Evolutionary conservation across 2,888 invertebrate species (phyloP).

Genomic region (Spialia ferax): DNA sequence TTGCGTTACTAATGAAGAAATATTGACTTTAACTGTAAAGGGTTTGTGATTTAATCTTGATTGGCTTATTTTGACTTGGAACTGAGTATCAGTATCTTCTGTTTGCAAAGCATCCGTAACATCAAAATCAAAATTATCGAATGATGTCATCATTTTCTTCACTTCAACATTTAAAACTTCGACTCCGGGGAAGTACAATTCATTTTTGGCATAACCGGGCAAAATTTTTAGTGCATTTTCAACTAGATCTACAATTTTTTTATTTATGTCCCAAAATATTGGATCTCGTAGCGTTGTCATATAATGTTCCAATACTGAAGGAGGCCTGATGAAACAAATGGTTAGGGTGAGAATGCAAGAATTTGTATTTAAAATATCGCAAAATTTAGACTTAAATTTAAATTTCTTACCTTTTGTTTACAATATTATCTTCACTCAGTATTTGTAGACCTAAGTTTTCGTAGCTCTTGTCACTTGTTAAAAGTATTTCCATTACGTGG

Average conservation of each 20-base stretch:
- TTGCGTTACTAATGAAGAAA: slow-evolving; percentile 86
- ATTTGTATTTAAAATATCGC: not conserved
- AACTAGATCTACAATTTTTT: slow-evolving; percentile 86
- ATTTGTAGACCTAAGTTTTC: slow-evolving; percentile 64
- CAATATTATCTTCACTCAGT: slow-evolving; percentile 55
- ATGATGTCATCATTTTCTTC: slow-evolving; percentile 89
- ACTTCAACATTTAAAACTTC: slow-evolving; percentile 87
- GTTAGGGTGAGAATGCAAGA: not conserved
- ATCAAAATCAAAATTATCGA: slow-evolving; percentile 89
- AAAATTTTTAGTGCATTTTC: slow-evolving; percentile 85
- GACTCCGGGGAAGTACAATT: slow-evolving; percentile 88
- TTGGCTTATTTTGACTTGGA: slow-evolving; percentile 82
- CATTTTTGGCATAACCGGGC: slow-evolving; percentile 85
- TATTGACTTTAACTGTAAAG: slow-evolving; percentile 88
- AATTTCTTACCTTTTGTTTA: slow-evolving; percentile 57
- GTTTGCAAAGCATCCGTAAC: slow-evolving; percentile 87
- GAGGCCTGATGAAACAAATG: slow-evolving; percentile 58
- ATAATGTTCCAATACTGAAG: slow-evolving; percentile 75
- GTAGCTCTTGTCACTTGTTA: slow-evolving; percentile 71
- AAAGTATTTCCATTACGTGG: slow-evolving; percentile 72
- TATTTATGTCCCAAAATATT: slow-evolving; percentile 89
- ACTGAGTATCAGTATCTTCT: slow-evolving; percentile 59
- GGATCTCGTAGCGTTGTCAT: slow-evolving; percentile 90
- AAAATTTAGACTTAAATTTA: not conserved
- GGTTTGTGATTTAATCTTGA: slow-evolving; percentile 90